Conservation (phyloP, 2,113 vertebrate genomes). For the Paramormyrops kingsleyae region DNA sequence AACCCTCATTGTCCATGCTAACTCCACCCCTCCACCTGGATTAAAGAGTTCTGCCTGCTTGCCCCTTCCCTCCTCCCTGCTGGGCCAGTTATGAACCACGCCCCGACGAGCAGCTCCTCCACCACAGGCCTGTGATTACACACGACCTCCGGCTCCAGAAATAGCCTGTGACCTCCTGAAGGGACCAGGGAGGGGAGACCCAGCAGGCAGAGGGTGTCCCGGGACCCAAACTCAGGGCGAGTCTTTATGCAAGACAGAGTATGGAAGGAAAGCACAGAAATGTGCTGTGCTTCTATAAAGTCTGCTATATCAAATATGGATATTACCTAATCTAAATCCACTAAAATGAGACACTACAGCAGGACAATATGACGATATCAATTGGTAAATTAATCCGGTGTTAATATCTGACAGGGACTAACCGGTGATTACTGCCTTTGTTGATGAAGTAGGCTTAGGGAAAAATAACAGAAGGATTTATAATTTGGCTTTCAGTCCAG, state of each 20-base stretch:
- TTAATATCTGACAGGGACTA: neutral
- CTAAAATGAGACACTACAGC: neutral
- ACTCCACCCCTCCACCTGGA: constrained; percentile 14
- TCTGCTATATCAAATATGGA: neutral
- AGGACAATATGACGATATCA: neutral
- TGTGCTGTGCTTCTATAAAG: neutral
- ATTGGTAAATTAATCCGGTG: neutral
- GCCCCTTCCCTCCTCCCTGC: neutral
- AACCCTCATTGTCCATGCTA: constrained; percentile 22
- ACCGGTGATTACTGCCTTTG: neutral
- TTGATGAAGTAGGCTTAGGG: neutral
- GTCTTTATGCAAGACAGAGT: neutral
- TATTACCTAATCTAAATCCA: neutral
- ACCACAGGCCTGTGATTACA: constrained; percentile 15
- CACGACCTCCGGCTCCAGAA: constrained; percentile 10
- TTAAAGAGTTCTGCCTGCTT: neutral
- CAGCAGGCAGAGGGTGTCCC: neutral
- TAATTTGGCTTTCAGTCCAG: neutral
- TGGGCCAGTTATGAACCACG: neutral
- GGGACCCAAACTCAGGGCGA: neutral
- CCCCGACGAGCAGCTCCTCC: constrained; percentile 5
- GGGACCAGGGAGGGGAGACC: neutral
- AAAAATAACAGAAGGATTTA: neutral
- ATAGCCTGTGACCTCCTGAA: constrained; percentile 17
- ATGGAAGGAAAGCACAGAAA: neutral